Evolutionary conservation across 1,140 invertebrate genomes (phyloP), one percentile per base, ranked within the genome.

Genomic region (Agrilus planipennis): DNA sequence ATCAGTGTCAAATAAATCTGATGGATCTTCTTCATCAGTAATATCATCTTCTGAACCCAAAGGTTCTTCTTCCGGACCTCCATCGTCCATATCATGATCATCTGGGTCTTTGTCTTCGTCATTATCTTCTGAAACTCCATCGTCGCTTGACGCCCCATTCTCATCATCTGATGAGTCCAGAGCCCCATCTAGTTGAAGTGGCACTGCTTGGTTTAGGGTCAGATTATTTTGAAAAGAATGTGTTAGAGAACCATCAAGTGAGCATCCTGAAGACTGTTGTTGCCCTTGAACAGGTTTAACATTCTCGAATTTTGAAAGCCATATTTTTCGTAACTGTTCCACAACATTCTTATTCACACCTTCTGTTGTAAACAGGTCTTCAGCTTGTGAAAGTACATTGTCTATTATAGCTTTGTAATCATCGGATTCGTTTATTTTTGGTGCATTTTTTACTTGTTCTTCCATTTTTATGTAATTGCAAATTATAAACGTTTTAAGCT

Each of bases 41-140:
- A 97, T 92, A 65, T 94, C 90, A 50, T 81, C 90, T 14, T 90
- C 94, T 65, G 96, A 96, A 0, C 97, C 65, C 0, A 92, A 91
- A 58, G 96, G 92, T 53, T 89, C 82, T 46, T 84, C 82, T 25
- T 81, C 52, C 75, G 7, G 7, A 12, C 81, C 79, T 49, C 78
- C 79, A 34, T 81, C 78, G 46, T 77, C 73, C 34, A 76, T 76
- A 47, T 85, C 77, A 34, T 84, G 78, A 50, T 84, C 79, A 39
- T 83, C 74, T 39, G 81, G 79, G 46, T 84, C 79, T 42, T 81
- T 77, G 40, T 79, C 76, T 42, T 79, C 76, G 43, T 79, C 76
- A 39, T 79, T 74, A 23, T 77, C 74, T 21, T 64, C 77, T 34
- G 67, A 65, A 36, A 75, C 71, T 51, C 77, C 73, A 42, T 81